Evolutionary conservation across 1,140 invertebrate genomes (phyloP), one percentile per base, ranked within the genome.

Genomic region (Spodoptera frugiperda): DNA sequence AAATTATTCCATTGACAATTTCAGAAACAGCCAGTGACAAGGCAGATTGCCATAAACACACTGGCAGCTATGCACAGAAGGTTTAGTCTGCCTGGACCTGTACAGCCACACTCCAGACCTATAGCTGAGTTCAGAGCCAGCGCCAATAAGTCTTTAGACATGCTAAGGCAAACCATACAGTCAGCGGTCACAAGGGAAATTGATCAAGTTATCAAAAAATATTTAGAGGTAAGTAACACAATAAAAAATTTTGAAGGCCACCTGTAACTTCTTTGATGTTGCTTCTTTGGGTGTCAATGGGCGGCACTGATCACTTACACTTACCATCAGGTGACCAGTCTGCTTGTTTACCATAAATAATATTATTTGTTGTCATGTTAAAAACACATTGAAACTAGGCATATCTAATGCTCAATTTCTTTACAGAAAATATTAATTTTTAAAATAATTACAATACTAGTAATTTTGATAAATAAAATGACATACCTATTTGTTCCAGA

Each of bases 161-260:
- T 97, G 61, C 84, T 98, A 19, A 87, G 97, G 71, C 96, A 96
- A 88, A 97, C 96, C 83, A 93, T 98, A 81, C 97, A 98, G 90
- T 95, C 95, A 78, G 95, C 95, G 70, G 96, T 97, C 25, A 97
- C 97, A 83, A 96, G 96, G 85, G 97, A 98, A 88, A 96, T 98
- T 78, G 96, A 97, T 92, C 94, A 95, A 89, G 95, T 97, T 25
- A 95, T 97, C 25, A 96, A 96, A 82, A 96, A 96, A 85, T 97
- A 97, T 94, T 92, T 97, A 54, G 96, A 97, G 86, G 96, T 97
- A 90, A 91, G 94, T 89, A 15, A 19, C 9, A 39, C 33, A 9
- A 39, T 39, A 39, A 6, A 6, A 39, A 3, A 30, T 5, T n/a
- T n/a, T n/a, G n/a, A n/a, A n/a, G n/a, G n/a, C n/a, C n/a, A n/a